Base-by-base conservation (phyloP, 2,888 invertebrate species). In the Apomyelois bistriatella region DNA sequence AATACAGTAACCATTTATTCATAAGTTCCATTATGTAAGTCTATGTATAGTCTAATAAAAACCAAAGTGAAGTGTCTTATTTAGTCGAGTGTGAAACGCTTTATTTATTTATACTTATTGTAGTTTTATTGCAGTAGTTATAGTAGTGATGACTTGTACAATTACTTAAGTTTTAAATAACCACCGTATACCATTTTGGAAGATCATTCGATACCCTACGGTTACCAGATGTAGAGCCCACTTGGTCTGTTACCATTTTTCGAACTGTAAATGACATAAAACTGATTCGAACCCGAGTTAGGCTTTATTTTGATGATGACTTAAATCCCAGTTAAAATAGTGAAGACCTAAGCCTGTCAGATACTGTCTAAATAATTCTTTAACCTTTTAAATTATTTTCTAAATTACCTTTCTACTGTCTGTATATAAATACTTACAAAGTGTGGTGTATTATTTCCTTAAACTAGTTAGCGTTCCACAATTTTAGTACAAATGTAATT, bases 71-170 rank as follows among this genome's bases (percentile, higher is more conserved):
- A 82, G 82, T 86, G 81, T 86, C 78, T 82, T 80, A 79, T 73
- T 79, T 82, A 89, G 84, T 85, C 82, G 80, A 86, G 86, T 85
- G 86, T 88, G 70, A 86, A 87, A 88, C 89, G 88, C 86, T 89
- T 86, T 86, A 86, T 88, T 85, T 84, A 85, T 85, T 75, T 75
- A 78, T 63, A n/a, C n/a, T n/a, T n/a, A 62, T 59, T 74, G 71
- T 57, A 53, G 54, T 58, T 50, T 57, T 58, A 55, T 57, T 22
- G 5, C 22, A 22, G 22, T 22, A 22, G 22, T 22, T 22, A 3
- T 5, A 22, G 10, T 36, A 52, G 42, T 32, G 7, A 32, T 7
- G 32, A 32, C 41, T 41, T 32, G 48, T 22, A 17, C 40, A 36
- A 15, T 42, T n/a, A n/a, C n/a, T n/a, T 30, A 13, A 12, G 32